Conservation (phyloP, 2,113 vertebrate species). For the Eulemur macaco region DNA sequence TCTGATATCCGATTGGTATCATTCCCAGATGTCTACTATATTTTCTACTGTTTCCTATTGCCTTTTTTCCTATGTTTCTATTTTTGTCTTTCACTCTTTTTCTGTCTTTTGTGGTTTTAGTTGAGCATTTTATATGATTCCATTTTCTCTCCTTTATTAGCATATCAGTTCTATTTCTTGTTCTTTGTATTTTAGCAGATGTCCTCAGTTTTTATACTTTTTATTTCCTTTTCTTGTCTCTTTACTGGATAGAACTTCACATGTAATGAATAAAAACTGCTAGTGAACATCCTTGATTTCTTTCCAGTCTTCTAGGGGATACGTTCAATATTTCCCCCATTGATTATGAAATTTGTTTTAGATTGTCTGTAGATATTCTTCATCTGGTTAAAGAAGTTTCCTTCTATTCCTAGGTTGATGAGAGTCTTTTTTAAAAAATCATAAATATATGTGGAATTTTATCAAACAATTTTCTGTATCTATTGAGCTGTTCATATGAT, state of each 20-base stretch:
- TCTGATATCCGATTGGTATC: no score
- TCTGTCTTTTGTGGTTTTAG: no score
- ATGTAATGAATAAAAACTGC: not conserved
- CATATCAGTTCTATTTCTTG: not conserved
- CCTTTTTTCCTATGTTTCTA: no score
- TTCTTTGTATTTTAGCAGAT: not conserved
- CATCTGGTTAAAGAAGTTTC: not conserved
- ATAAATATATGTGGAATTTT: not conserved
- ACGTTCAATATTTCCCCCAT: not conserved
- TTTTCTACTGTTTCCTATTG: no score
- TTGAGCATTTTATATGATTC: no score
- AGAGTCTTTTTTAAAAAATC: not conserved
- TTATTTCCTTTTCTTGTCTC: not conserved
- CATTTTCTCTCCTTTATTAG: not conserved
- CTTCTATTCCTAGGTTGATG: not conserved
- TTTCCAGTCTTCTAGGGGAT: not conserved
- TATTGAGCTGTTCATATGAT: not conserved
- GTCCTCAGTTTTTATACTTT: not conserved
- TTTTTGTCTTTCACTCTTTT: no score
- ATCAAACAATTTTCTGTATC: not conserved
- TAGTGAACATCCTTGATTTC: not conserved
- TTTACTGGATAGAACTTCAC: not conserved
- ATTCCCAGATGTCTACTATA: no score
- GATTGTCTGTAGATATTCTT: not conserved
- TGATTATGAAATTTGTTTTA: not conserved